Evolutionary conservation across 2,888 invertebrate species (phyloP), one percentile per base, ranked within the genome.

Genomic region (Polymixis lichenea): DNA sequence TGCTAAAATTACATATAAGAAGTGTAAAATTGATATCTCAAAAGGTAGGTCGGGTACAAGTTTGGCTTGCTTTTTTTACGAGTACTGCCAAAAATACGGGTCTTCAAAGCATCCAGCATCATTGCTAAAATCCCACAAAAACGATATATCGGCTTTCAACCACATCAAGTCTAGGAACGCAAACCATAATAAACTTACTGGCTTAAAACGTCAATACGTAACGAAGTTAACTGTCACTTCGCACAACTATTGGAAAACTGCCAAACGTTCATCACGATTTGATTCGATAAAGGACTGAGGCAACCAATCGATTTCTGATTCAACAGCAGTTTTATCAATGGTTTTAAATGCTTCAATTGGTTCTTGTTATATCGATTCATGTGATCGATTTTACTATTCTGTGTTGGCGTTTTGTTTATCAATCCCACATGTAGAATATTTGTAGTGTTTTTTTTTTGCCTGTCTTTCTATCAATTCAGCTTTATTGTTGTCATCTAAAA

Each of bases 181-280:
- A 71, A 46, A 46, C 68, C 55, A 55, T 77, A 83, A 83, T 67
- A 75, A 75, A 86, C 60, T 82, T 75, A 61, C 78, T 51, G 72
- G 60, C 77, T 79, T 72, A 60, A 80, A 78, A 61, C 72, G 79
- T 80, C 87, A 87, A 76, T 78, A 82, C 68, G 49, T 74, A 85
- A 82, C 72, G 60, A 72, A 79, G 71, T 76, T 79, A 78, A 75
- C 83, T 78, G 86, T 83, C 86, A 80, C 82, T 78, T 66, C 72
- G 65, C 56, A 75, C 79, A 78, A 77, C 62, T 69, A 74, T 77
- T 86, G 86, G 86, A 75, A 71, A 70, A 77, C 73, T 82, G 86
- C 86, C 86, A 87, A 85, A 75, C 67, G 61, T 80, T 82, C 73
- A 77, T 86, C 77, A 77, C 62, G 66, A 53, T 64, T 67, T 75